Base-by-base conservation (phyloP, 1,140 invertebrate species). In the Ostrea edulis region DNA sequence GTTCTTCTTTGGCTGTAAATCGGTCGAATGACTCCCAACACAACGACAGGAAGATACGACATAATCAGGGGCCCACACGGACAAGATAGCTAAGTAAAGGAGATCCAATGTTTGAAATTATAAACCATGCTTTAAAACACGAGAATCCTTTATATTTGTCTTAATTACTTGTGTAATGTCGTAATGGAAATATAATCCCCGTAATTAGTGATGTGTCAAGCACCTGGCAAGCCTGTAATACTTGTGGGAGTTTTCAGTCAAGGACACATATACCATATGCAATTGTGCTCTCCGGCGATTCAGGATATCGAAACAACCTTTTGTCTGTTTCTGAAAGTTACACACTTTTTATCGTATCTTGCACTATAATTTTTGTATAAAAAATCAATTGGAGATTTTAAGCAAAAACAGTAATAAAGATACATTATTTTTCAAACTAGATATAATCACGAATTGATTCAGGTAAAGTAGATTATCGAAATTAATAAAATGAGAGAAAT, bases 191-290 rank as follows among this genome's bases (percentile, higher is more conserved):
- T 62, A n/a, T 44, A n/a, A 62, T 62, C 2, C 14, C 55, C 20
- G n/a, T n/a, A 20, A 62, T 62, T n/a, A 55, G 14, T 17, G 3
- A 62, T 2, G 55, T n/a, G 14, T 62, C 55, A 62, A 20, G 17
- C 55, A n/a, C 55, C 55, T 62, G 55, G 54, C 17, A 62, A 62
- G 55, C 17, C 14, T 44, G 35, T 5, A 44, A 62, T 62, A 62
- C 55, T 62, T 62, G 55, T 62, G 55, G 55, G 55, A 62, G 55
- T 62, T 62, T 62, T 62, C 55, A 62, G 14, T 62, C 55, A 58
- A 58, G 55, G 55, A 20, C 20, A 17, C 55, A 17, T 58, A 7
- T 17, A 17, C 4, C 20, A 58, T 12, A 58, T 17, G 0, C 55
- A 58, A 58, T 7, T 20, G 17, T 62, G 55, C 20, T 58, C 20